Evolutionary conservation across 2,888 invertebrate genomes (phyloP), one percentile per base, ranked within the genome.

Genomic region (Drosophila fungiperda): DNA sequence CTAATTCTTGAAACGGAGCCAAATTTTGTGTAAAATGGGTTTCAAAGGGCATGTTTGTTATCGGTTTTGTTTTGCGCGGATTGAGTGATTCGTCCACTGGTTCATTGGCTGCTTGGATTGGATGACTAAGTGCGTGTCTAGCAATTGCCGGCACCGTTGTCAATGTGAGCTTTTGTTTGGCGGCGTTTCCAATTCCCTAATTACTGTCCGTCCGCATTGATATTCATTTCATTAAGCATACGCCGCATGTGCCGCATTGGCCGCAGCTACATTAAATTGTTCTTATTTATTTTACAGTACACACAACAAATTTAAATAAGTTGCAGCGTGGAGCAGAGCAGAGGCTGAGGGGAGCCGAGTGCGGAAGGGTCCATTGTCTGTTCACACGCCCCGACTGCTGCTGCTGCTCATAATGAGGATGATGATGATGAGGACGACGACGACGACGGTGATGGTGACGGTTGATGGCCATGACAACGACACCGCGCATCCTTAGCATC

Each of bases 131-230:
- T 65, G 66, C 53, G 74, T 70, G 70, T 75, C 69, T 70, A 63
- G 76, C 63, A 42, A 32, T 62, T 68, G 5, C 42, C 52, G 36
- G 40, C 20, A 23, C 70, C 59, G 49, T 49, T 64, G 29, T 69
- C 73, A 68, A 62, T 55, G 36, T 9, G 33, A 26, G 32, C 12
- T 50, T 58, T 76, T 67, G 33, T 65, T 36, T 50, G 73, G 40
- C 60, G 48, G 15, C 66, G 69, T 68, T 83, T 70, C 58, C 40
- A 60, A 81, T 79, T 88, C 73, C 83, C 81, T 81, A 89, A 86
- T 87, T 83, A 87, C 74, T 73, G 81, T 80, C 85, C 71, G 68
- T 66, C 70, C 58, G 55, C 53, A 70, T 72, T 62, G 61, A 79
- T 40, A 58, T 65, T 33, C 40, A 68, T 76, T 80, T 80, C 74